Evolutionary conservation across 2,888 invertebrate genomes (phyloP).

Genomic region (Dasypolia templi): DNA sequence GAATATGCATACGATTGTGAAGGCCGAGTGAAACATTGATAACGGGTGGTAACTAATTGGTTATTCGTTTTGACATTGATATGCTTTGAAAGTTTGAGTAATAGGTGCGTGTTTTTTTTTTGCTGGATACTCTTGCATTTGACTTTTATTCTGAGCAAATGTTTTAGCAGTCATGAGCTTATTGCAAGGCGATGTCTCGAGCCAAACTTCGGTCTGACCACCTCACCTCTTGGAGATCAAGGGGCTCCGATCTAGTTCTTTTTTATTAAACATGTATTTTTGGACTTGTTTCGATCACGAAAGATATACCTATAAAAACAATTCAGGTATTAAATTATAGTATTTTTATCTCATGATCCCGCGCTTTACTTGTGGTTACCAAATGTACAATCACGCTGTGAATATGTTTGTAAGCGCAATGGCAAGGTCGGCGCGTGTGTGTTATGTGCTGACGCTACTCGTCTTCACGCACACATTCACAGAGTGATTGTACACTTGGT

Average conservation of each 20-base stretch:
- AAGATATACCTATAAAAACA: not conserved
- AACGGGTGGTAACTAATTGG: conserved; percentile 18
- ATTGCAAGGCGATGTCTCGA: conserved; percentile 1
- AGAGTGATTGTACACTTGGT: no score
- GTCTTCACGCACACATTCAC: no score
- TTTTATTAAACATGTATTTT: not conserved
- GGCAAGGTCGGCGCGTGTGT: no score
- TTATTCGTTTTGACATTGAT: conserved; percentile 39
- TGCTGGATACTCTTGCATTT: not conserved
- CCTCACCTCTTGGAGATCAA: not conserved
- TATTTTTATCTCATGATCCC: no score
- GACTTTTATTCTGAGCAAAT: not conserved
- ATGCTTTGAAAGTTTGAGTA: conserved; percentile 24
- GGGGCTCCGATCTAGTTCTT: not conserved
- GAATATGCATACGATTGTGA: conserved; percentile 41
- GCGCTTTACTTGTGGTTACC: no score
- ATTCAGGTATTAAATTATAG: no score
- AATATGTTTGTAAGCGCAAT: no score
- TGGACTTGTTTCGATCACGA: not conserved
- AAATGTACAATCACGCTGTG: no score
- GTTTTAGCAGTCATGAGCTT: not conserved
- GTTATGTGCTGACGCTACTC: no score
- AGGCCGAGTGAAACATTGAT: conserved; percentile 41
- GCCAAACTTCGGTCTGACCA: not conserved
- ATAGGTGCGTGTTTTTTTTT: not conserved